A percentile compares a stretch with the other conserved stretches of the same genome.
These are phyloP conservation scores for Laothoe populi DNA, from an alignment of 2,888 invertebrate species.

Conservation along the genomic window DNA sequence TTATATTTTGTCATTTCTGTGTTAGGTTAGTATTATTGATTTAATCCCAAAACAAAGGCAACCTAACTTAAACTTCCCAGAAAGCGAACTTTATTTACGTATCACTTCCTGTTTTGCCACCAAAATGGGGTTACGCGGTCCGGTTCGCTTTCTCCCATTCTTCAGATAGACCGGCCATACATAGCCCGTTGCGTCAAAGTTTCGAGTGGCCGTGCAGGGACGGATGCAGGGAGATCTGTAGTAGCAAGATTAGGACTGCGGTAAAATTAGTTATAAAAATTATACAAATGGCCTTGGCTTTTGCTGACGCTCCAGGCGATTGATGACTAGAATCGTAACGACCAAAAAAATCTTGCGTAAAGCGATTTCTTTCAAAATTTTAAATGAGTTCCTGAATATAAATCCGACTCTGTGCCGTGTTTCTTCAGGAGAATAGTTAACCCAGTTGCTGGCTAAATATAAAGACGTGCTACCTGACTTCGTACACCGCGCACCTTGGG, in stretches of 20 bases:
- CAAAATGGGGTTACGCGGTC: constrained; percentile 65
- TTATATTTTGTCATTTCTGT: neutral
- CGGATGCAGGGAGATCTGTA: neutral
- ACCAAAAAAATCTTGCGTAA: too few relatives aligned
- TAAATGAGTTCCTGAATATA: too few relatives aligned
- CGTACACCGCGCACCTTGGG: constrained; percentile 50
- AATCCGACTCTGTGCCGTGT: constrained; percentile 44
- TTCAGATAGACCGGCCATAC: constrained; percentile 47
- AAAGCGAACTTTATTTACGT: constrained; percentile 19
- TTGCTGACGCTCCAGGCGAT: too few relatives aligned
- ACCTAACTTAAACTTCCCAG: constrained; percentile 1
- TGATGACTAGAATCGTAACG: too few relatives aligned
- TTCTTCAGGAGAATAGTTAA: constrained; percentile 79
- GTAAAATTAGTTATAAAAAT: too few relatives aligned
- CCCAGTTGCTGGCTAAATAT: constrained; percentile 72
- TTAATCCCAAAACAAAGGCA: neutral
- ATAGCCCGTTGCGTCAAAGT: constrained; percentile 67
- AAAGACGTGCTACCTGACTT: constrained; percentile 68
- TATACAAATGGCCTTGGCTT: too few relatives aligned
- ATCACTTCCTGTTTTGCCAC: constrained; percentile 68
- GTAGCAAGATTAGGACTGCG: neutral
- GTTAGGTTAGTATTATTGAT: neutral
- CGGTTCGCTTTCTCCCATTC: constrained; percentile 63
- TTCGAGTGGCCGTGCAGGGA: constrained; percentile 50
- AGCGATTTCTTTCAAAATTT: too few relatives aligned